Base-by-base conservation (phyloP, 1,140 invertebrate species). In the Rhagoletis zephyria region DNA sequence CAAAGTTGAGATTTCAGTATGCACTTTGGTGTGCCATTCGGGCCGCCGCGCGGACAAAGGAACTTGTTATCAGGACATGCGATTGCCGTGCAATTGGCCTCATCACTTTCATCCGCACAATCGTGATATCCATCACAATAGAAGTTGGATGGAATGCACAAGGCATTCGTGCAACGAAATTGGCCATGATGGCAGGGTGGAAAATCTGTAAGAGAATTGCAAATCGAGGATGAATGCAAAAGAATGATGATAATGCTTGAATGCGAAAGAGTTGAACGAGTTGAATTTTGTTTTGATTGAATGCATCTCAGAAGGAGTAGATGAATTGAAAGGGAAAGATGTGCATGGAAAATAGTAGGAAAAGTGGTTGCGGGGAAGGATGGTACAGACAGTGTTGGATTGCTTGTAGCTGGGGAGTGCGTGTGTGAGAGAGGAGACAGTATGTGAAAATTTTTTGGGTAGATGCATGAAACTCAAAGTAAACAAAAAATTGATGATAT, bases 11-110 rank as follows among this genome's bases (percentile, higher is more conserved):
- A 95, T 88, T 96, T 95, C 9, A 96, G 95, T 87, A 99, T 99
- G 90, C 98, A 99, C 89, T 97, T 96, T 87, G 96, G 96, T 4
- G 94, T 94, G 5, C 95, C 96, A 14, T 94, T 95, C 0, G 94
- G n/a, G 0, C 94, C 95, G 40, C 97, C 95, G 91, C 96, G 95
- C 0, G 97, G 97, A 92, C 98, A 99, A 14, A 97, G 94, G 93
- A 98, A 99, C 94, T 98, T 98, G 89, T 97, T 96, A 88, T 97
- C 97, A 10, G 97, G 97, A 94, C 98, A 99, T 16, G 96, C 95
- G 74, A 98, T 97, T 30, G 96, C 95, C 12, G 96, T 97, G 93
- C 98, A 99, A 93, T 97, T 97, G 85, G 95, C 95, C 93, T 99
- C 98, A 92, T 99, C 98, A 9, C 96, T 96, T 51, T 96, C 96